Evolutionary conservation across 2,797 vertebrate species (phyloP), one percentile per base, ranked within the genome.

Genomic region (Epinephelus awoara): DNA sequence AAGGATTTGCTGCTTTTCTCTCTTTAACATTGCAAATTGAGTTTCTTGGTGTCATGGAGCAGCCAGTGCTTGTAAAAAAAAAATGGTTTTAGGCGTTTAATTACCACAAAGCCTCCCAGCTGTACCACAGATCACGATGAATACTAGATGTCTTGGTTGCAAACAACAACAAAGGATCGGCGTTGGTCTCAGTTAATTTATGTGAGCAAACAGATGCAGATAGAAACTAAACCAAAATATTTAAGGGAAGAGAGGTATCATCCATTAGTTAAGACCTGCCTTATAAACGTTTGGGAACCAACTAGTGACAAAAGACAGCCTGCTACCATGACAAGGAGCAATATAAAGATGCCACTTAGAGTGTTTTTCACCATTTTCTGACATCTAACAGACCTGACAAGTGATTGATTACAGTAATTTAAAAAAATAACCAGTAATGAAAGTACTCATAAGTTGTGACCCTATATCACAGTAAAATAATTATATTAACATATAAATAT

Each of bases 21-120:
- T 34, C 6, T 34, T 29, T 34, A 19, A 44, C 17, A 0, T 27
- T 50, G 12, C 27, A 17, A 42, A 50, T 50, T 38, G 2, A 14
- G 25, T 14, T 18, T 44, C 5, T 65, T 15, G 21, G 56, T 50
- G 42, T 44, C 17, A 29, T 21, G 13, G 38, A 23, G n/a, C 34
- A 19, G 51, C 0, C n/a, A 34, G 27, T 27, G 13, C 25, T 65
- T 61, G 65, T 56, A n/a, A 12, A 66, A 80, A 27, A 0, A 0
- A 51, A 46, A 51, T 2, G 15, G 27, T 79, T 61, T 65, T 19
- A 64, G 19, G 34, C 55, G 15, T 80, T 65, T 65, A 69, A 70
- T 65, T 2, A 59, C 23, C 34, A 34, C 34, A 34, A 34, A 55
- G 50, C 49, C 46, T 12, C 51, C 67, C 51, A 27, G 65, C 58